Conservation (phyloP, 2,888 invertebrate species). For the Perizoma flavofasciatum region DNA sequence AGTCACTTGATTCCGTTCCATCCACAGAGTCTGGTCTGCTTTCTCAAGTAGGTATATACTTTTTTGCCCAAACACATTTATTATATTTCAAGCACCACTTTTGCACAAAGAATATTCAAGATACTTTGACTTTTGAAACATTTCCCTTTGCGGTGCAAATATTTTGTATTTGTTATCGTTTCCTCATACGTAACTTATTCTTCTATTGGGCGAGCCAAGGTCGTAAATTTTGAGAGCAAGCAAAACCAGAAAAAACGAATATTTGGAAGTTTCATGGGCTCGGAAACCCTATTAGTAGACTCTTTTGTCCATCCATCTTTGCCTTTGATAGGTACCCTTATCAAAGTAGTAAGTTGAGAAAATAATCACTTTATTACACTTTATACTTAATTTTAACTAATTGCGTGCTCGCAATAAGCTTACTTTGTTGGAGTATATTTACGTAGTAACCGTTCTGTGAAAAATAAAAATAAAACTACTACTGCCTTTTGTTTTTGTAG, state of each 20-base stretch:
- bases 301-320: constrained; percentile 29
- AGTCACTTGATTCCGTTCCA: too few species aligned
- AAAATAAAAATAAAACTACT: too few species aligned
- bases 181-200: constrained; percentile 7
- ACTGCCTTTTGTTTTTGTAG: too few species aligned
- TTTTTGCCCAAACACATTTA: too few species aligned
- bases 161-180: constrained; percentile 8
- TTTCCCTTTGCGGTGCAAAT: neutral
- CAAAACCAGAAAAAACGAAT: constrained; percentile 1
- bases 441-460: too few species aligned
- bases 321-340: constrained; percentile 13
- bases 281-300: constrained; percentile 32
- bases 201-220: constrained; percentile 3
- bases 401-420: too few species aligned
- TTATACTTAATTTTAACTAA: neutral
- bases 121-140: neutral
- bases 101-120: too few species aligned
- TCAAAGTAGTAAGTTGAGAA: constrained; percentile 4
- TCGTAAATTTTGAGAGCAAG: constrained; percentile 1
- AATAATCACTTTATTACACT: constrained; percentile 2
- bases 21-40: too few species aligned
- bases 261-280: constrained; percentile 13
- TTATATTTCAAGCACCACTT: too few species aligned
- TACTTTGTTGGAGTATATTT: too few species aligned
- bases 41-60: too few species aligned